These are phyloP conservation scores for Accipiter cooperii DNA, from an alignment of 2,113 vertebrate genomes.

Conservation along the genomic window DNA sequence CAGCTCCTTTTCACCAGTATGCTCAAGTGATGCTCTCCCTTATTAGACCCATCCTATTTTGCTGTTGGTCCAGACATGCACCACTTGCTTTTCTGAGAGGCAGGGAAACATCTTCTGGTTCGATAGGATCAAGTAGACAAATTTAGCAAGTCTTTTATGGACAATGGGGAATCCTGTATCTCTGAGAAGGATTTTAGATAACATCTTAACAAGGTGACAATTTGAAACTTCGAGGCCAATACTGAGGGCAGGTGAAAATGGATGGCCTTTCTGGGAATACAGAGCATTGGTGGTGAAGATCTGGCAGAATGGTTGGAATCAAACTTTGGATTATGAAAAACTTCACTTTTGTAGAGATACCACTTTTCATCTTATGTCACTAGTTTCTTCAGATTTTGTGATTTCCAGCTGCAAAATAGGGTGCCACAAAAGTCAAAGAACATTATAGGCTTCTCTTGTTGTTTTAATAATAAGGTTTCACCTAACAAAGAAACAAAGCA, in stretches of 20 bases:
- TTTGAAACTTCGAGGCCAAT: neutral
- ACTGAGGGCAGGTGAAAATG: neutral
- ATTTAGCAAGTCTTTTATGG: neutral
- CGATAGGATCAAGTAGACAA: neutral
- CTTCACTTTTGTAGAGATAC: neutral
- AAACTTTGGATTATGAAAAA: neutral
- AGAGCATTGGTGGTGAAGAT: neutral
- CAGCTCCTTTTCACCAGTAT: neutral
- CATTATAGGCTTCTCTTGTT: neutral
- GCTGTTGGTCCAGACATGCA: neutral
- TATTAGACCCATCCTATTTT: neutral
- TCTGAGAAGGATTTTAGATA: neutral
- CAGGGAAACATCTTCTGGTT: neutral
- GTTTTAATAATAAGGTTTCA: neutral
- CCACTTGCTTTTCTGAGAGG: neutral
- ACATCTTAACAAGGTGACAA: neutral
- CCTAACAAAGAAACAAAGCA: neutral
- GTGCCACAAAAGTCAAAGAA: neutral
- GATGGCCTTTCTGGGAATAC: neutral
- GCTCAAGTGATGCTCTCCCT: neutral
- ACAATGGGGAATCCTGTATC: neutral
- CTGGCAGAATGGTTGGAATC: neutral
- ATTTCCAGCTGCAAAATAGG: neutral
- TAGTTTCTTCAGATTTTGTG: neutral
- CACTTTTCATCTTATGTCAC: neutral